A percentile compares a stretch with the other conserved stretches of the same genome.
phyloP scores from a whole-genome alignment of 2,888 invertebrate genomes.

The Odontocolon sp. region DNA sequence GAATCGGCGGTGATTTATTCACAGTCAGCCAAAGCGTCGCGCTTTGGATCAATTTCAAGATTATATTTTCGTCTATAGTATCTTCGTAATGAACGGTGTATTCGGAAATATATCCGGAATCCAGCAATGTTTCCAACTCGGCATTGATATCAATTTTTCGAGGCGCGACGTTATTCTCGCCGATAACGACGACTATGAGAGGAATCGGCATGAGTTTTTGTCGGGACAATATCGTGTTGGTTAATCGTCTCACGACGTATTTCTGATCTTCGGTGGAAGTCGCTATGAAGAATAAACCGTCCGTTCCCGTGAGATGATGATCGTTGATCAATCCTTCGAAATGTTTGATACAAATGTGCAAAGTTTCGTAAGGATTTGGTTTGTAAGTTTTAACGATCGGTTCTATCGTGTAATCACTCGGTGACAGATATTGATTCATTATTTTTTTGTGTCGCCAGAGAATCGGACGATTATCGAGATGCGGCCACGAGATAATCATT shows the following conservation, averaged over 20 bases:
- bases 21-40: slow-evolving; percentile 74
- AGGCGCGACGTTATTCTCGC: slow-evolving; percentile 54
- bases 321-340: slow-evolving; percentile 72
- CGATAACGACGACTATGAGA: slow-evolving; percentile 71
- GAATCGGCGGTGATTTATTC: slow-evolving; percentile 72
- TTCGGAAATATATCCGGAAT: slow-evolving; percentile 74
- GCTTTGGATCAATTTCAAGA: slow-evolving; percentile 72
- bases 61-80: slow-evolving; percentile 66
- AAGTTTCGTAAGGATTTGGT: slow-evolving; percentile 71
- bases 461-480: slow-evolving; percentile 80
- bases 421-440: slow-evolving; percentile 81
- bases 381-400: slow-evolving; percentile 73
- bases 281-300: slow-evolving; percentile 74
- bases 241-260: slow-evolving; percentile 70
- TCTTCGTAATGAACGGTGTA: slow-evolving; percentile 71
- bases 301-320: slow-evolving; percentile 69
- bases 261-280: slow-evolving; percentile 69
- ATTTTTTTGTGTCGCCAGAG: slow-evolving; percentile 82
- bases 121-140: slow-evolving; percentile 68
- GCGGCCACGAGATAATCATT: slow-evolving; percentile 84
- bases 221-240: slow-evolving; percentile 71
- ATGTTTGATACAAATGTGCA: slow-evolving; percentile 75
- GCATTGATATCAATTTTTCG: slow-evolving; percentile 59
- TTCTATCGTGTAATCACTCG: slow-evolving; percentile 71
- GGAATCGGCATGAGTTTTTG: slow-evolving; percentile 75